phyloP scores from a whole-genome alignment of 2,888 invertebrate genomes.

The Pachymerium ferrugineum region DNA sequence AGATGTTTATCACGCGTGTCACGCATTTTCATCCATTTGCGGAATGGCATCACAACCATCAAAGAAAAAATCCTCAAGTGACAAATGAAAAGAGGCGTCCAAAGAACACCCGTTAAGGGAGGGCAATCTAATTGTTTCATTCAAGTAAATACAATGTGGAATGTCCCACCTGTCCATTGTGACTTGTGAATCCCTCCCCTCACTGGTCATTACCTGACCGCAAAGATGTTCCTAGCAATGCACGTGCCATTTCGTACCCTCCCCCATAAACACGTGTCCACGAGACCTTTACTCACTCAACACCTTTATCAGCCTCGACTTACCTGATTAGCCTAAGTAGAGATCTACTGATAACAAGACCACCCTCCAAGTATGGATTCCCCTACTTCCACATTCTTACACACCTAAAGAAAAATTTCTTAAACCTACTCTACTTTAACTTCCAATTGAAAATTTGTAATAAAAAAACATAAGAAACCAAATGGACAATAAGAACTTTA shows the following conservation, averaged over 20 bases:
- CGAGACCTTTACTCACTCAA: not conserved
- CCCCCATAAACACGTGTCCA: conserved; percentile 13
- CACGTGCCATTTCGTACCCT: not conserved
- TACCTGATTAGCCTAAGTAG: conserved; percentile 13
- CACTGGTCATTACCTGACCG: conserved; percentile 13
- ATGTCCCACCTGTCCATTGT: not conserved
- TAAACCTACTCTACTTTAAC: too few species aligned
- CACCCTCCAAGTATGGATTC: not conserved
- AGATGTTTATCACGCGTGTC: not conserved
- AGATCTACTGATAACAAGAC: not conserved
- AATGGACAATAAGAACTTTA: too few species aligned
- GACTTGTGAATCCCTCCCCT: not conserved
- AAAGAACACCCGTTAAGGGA: not conserved
- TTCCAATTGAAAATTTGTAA: too few species aligned
- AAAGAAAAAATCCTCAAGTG: not conserved
- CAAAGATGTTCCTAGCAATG: not conserved
- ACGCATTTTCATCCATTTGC: not conserved
- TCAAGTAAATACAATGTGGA: not conserved
- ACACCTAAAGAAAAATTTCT: not conserved
- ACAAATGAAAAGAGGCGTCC: not conserved
- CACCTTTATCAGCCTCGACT: not conserved
- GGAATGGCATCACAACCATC: not conserved
- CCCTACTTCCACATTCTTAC: not conserved
- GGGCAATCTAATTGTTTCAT: conserved; percentile 3
- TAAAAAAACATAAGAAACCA: too few species aligned